A percentile compares a stretch with the other conserved stretches of the same genome.
Conservation (phyloP, 2,113 vertebrate genomes). For the Halichoerus grypus region DNA sequence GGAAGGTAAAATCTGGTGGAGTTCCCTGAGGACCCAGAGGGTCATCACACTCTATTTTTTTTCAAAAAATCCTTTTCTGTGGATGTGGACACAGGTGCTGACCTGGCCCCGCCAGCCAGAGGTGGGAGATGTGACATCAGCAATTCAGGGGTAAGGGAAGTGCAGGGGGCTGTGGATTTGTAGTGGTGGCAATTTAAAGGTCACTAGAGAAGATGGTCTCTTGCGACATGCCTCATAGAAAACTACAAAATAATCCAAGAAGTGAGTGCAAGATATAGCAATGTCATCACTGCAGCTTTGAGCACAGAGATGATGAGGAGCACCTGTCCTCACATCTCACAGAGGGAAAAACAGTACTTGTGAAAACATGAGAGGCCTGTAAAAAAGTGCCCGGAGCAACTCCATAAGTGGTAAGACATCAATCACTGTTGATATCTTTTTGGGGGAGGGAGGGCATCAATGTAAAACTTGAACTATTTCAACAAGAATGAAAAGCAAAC, state of each 20-base stretch:
- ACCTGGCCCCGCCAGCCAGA: not conserved
- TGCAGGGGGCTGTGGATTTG: not conserved
- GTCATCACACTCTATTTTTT: not conserved
- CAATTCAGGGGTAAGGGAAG: not conserved
- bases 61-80: not conserved
- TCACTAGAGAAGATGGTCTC: not conserved
- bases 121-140: too few relatives aligned
- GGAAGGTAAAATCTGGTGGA: not conserved
- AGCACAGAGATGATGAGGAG: not conserved
- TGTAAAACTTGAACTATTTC: not conserved
- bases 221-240: not conserved
- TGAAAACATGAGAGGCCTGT: not conserved
- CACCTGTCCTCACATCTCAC: not conserved
- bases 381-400: not conserved
- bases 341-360: not conserved
- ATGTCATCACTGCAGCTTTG: not conserved
- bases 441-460: rapidly evolving
- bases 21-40: not conserved
- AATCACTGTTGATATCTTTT: not conserved
- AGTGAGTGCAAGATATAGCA: not conserved
- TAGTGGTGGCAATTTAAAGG: not conserved
- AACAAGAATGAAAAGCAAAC: not conserved
- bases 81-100: not conserved
- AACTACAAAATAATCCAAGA: not conserved
- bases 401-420: not conserved